phyloP scores from a whole-genome alignment of 2,113 vertebrate genomes.

The Mixornis gularis region DNA sequence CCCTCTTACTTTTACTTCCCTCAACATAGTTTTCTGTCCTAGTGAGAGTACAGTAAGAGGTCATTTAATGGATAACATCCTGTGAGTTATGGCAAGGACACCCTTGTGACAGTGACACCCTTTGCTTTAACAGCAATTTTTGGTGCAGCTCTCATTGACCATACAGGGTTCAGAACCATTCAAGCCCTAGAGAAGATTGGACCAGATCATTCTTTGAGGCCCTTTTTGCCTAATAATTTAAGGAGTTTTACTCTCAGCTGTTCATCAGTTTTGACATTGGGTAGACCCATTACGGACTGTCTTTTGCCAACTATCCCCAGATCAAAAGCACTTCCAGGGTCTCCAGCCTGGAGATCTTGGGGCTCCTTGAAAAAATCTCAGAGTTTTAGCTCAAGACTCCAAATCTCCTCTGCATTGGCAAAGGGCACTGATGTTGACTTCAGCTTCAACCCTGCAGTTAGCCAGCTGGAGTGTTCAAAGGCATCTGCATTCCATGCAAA shows the following conservation, averaged over 20 bases:
- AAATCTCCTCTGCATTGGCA: not conserved
- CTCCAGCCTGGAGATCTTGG: not conserved
- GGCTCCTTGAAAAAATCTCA: not conserved
- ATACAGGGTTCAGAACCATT: not conserved
- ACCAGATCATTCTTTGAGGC: not conserved
- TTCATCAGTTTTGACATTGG: not conserved
- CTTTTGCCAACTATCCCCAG: not conserved
- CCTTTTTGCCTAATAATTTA: not conserved
- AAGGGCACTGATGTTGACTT: not conserved
- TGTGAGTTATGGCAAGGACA: not conserved
- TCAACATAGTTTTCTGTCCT: not conserved
- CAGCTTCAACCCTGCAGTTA: not conserved
- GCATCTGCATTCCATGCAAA: not conserved
- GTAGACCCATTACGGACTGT: accelerated
- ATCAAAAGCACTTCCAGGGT: not conserved
- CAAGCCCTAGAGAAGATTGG: not conserved
- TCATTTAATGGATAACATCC: not conserved
- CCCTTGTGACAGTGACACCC: not conserved
- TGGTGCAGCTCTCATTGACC: not conserved
- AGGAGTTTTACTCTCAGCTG: not conserved
- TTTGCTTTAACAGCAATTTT: not conserved
- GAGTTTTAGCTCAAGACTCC: not conserved
- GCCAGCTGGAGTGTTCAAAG: not conserved
- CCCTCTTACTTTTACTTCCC: not conserved
- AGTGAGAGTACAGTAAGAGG: not conserved